Conservation (phyloP, 2,113 vertebrate species). For the Plectropomus leopardus region DNA sequence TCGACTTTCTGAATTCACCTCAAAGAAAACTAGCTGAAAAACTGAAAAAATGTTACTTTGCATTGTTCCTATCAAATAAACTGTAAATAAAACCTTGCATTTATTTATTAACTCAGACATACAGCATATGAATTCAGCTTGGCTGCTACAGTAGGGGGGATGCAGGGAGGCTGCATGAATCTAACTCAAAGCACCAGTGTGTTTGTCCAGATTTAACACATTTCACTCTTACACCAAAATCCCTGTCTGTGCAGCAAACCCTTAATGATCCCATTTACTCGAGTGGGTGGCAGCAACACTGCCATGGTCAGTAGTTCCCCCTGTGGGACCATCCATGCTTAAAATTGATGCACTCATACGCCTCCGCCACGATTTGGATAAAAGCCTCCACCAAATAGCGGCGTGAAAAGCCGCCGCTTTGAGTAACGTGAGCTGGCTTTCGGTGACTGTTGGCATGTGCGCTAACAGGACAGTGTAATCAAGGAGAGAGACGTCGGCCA, state of each 20-base stretch:
- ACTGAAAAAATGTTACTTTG: too few species aligned
- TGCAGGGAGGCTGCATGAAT: not conserved
- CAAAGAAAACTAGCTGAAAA: too few species aligned
- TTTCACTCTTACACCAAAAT: not conserved
- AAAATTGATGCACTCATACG: slow-evolving; percentile 19
- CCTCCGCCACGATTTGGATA: not conserved
- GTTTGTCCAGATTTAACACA: not conserved
- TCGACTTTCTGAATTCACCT: too few species aligned
- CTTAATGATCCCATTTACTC: slow-evolving; percentile 5
- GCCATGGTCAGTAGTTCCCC: not conserved
- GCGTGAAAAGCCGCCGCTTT: slow-evolving; percentile 13
- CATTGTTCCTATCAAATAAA: too few species aligned
- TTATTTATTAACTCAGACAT: too few species aligned
- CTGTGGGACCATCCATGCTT: not conserved
- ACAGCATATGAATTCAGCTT: too few species aligned
- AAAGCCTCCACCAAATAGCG: not conserved
- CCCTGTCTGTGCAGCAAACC: slow-evolving; percentile 7
- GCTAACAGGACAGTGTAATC: slow-evolving; percentile 41
- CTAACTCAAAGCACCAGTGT: not conserved
- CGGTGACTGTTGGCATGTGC: slow-evolving; percentile 12
- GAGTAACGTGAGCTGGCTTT: slow-evolving; percentile 14
- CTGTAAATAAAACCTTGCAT: too few species aligned
- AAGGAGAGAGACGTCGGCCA: slow-evolving; percentile 40
- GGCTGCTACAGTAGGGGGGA: too few species aligned
- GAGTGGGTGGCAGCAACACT: not conserved